phyloP scores from a whole-genome alignment of 2,888 invertebrate genomes.

The Tipula lateralis region DNA sequence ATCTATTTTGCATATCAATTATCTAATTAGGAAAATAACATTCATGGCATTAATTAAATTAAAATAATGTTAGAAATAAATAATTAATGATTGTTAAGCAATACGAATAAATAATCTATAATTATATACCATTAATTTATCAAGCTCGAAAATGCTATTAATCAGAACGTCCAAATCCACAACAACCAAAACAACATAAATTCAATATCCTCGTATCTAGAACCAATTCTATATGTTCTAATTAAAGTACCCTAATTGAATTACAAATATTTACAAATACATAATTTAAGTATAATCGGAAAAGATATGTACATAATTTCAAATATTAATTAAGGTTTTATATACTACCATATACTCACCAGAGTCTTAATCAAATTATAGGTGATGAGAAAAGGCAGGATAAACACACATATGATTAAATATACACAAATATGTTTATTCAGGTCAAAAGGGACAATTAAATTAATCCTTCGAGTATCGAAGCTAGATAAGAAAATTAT shows the following conservation, averaged over 20 bases:
- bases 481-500: background rate
- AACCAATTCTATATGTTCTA: background rate
- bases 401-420: background rate
- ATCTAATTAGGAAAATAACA: too few species aligned
- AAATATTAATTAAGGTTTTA: background rate
- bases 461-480: background rate
- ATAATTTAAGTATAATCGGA: background rate
- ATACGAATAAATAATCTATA: too few species aligned
- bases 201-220: background rate
- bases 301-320: background rate
- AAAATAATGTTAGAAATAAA: too few species aligned
- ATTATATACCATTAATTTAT: too few species aligned
- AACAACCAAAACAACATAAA: too few species aligned
- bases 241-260: background rate
- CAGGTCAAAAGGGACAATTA: background rate
- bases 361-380: background rate
- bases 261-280: background rate
- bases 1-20: too few species aligned
- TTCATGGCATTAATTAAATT: too few species aligned
- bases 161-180: too few species aligned
- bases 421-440: background rate
- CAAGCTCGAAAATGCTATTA: too few species aligned
- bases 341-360: background rate
- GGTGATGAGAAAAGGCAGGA: background rate
- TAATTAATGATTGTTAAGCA: too few species aligned